A percentile compares a stretch with the other conserved stretches of the same genome.
Conservation (phyloP, 1,140 invertebrate species). For the Thereuonema tuberculata region DNA sequence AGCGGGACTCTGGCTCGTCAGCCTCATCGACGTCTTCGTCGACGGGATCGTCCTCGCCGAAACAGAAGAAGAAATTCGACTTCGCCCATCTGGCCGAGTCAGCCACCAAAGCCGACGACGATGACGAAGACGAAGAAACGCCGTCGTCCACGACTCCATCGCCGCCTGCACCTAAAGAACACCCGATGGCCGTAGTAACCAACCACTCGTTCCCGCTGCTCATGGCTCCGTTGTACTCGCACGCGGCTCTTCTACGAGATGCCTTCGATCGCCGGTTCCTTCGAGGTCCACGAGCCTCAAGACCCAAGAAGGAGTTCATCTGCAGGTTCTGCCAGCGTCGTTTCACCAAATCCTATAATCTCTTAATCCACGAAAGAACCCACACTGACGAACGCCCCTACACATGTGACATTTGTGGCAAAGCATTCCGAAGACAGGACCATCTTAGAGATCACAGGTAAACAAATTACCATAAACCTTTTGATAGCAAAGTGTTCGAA, state of each 20-base stretch:
- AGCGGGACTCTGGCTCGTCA: too few relatives aligned
- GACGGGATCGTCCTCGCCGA: too few relatives aligned
- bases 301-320: slow-evolving; percentile 93
- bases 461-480: too few relatives aligned
- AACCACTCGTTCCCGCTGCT: not conserved
- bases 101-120: slow-evolving; percentile 16
- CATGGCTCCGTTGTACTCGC: not conserved
- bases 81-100: slow-evolving; percentile 30
- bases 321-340: slow-evolving; percentile 97
- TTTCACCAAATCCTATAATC: too few relatives aligned
- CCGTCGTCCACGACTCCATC: too few relatives aligned
- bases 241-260: slow-evolving; percentile 23
- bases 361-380: too few relatives aligned
- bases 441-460: slow-evolving; percentile 90
- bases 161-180: too few relatives aligned
- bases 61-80: slow-evolving; percentile 28
- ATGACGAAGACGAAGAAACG: too few relatives aligned
- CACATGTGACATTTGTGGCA: slow-evolving; percentile 93
- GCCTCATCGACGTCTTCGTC: too few relatives aligned
- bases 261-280: slow-evolving; percentile 37
- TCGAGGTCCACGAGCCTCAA: slow-evolving; percentile 42
- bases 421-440: slow-evolving; percentile 90
- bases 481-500: too few relatives aligned
- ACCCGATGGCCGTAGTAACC: slow-evolving; percentile 53
- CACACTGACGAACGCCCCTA: too few relatives aligned